Conservation (phyloP, 2,888 invertebrate genomes). For the Orthosia gothica region DNA sequence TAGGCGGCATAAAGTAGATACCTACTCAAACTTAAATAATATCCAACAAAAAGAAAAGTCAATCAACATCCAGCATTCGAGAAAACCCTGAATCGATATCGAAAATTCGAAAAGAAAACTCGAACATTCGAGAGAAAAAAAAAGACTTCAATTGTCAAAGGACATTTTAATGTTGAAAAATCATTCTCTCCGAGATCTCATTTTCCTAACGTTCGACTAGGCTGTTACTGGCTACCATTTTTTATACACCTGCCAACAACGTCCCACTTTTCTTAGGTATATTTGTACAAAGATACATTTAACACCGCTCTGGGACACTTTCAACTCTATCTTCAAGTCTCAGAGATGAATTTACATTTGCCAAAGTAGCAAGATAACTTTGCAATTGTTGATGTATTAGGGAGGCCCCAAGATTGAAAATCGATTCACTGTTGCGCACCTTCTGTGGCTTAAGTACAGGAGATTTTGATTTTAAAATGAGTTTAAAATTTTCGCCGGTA, state of each 20-base stretch:
- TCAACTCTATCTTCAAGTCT: constrained; percentile 20
- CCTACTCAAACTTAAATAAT: neutral
- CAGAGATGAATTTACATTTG: constrained; percentile 25
- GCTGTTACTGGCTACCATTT: constrained; percentile 76
- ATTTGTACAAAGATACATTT: constrained; percentile 61
- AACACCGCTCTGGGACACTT: neutral
- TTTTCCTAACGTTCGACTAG: constrained; percentile 71
- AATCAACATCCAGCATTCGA: constrained; percentile 1
- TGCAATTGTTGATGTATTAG: constrained; percentile 66
- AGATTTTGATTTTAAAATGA: constrained; percentile 68
- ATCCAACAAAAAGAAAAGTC: neutral
- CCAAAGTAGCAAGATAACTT: constrained; percentile 39
- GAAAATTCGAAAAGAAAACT: neutral
- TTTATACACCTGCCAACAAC: constrained; percentile 83
- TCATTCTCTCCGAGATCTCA: constrained; percentile 65
- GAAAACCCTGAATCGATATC: constrained; percentile 18
- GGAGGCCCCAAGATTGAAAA: constrained; percentile 68
- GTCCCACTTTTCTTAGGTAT: constrained; percentile 75
- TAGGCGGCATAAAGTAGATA: neutral
- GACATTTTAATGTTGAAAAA: constrained; percentile 68
- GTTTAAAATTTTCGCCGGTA: constrained; percentile 53
- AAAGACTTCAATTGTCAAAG: constrained; percentile 41
- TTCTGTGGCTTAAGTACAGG: constrained; percentile 60
- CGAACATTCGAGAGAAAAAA: constrained; percentile 17
- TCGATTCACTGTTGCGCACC: constrained; percentile 66